Evolutionary conservation across 2,113 vertebrate species (phyloP), one percentile per base, ranked within the genome.

Genomic region (Paramisgurnus dabryanus): DNA sequence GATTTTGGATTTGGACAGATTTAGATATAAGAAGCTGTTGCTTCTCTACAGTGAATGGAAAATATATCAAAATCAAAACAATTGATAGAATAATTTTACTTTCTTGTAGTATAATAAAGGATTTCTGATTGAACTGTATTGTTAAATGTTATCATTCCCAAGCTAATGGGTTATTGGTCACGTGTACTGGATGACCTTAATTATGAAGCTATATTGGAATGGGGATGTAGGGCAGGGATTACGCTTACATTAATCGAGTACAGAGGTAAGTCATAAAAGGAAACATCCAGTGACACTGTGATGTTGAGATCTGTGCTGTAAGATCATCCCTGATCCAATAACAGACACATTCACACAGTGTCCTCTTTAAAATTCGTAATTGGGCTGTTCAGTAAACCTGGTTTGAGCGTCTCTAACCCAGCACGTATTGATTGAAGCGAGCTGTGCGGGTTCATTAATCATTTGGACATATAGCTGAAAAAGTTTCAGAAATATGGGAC

Each of bases 141-240:
- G 64, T 79, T 76, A 4, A 80, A 82, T 71, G 49, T 60, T 80
- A 72, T 60, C 71, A 41, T 76, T 82, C 76, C n/a, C 69, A 67
- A 43, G 66, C 76, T 83, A 76, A 81, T 83, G 84, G 43, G 78
- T 75, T 67, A 83, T 70, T 47, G 82, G 76, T 77, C 82, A 83
- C 67, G 45, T 86, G 76, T 76, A 47, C 53, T 57, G 49, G 22
- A 66, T 80, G 85, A 74, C 79, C 85, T 83, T 81, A 86, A 86
- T 86, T 86, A 78, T 86, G 75, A 79, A 79, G 79, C 85, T 86
- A 86, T 82, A 86, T 86, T 86, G 84, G 85, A 86, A 79, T 76
- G 72, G 79, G 72, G 80, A 86, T 86, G 82, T 86, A 86, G 85
- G 82, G 61, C 85, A 86, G 76, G 66, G 80, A 79, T 80, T 79